Evolutionary conservation across 2,113 vertebrate species (phyloP).

Genomic region (Promerops cafer): DNA sequence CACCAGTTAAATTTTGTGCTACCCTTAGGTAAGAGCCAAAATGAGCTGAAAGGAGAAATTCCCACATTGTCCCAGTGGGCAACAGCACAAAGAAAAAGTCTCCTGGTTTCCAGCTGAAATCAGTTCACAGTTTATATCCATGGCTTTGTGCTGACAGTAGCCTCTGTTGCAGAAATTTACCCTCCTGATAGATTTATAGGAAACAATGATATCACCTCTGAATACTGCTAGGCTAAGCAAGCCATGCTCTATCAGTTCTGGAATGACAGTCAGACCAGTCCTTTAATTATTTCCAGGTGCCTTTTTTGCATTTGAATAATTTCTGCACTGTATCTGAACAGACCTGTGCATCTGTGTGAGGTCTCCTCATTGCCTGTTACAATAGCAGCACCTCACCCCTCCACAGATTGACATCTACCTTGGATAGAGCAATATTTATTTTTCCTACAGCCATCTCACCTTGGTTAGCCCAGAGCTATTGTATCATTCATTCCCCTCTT

Average conservation of each 20-base stretch:
- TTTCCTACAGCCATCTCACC: not conserved
- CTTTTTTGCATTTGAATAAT: not conserved
- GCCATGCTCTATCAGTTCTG: not conserved
- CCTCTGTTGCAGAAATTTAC: not conserved
- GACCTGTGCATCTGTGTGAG: accelerated
- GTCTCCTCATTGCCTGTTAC: not conserved
- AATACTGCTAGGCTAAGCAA: constrained; percentile 44
- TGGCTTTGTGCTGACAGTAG: not conserved
- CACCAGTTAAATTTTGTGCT: not conserved
- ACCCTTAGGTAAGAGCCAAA: not conserved
- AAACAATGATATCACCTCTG: not conserved
- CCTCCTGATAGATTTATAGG: constrained; percentile 4
- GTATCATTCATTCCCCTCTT: not conserved
- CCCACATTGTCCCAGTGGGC: not conserved
- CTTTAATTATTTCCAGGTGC: not conserved
- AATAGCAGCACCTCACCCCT: not conserved
- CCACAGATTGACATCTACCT: not conserved
- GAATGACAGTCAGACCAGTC: not conserved
- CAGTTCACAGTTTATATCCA: not conserved
- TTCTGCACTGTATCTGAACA: not conserved
- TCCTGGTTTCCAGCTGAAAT: not conserved
- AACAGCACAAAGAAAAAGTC: not conserved
- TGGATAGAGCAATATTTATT: not conserved
- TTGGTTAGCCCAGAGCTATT: not conserved
- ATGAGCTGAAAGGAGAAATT: not conserved